Evolutionary conservation across 2,888 invertebrate species (phyloP).

Genomic region (Cataglyphis livida): DNA sequence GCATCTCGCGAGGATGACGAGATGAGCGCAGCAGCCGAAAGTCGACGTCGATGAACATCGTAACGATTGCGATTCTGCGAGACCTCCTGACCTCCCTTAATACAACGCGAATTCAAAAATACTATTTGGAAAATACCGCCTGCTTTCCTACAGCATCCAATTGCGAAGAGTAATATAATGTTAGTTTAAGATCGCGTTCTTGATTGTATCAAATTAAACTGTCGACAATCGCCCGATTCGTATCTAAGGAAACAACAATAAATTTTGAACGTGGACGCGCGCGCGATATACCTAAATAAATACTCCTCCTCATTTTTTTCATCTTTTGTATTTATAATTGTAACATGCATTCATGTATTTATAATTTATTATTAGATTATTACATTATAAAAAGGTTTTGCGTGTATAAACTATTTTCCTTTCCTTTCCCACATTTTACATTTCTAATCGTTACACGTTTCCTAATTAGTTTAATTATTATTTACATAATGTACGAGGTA

Average conservation of each 20-base stretch:
- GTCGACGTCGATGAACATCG: background rate
- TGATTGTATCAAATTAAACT: background rate
- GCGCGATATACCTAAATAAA: slow-evolving; percentile 41
- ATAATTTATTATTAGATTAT: slow-evolving; percentile 73
- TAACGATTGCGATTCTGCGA: background rate
- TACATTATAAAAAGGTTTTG: slow-evolving; percentile 39
- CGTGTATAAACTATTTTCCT: slow-evolving; percentile 21
- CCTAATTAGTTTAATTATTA: background rate
- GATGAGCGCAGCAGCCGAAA: slow-evolving; percentile 62
- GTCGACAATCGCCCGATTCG: background rate
- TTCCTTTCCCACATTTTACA: background rate
- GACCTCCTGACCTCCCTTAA: background rate
- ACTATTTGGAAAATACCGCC: background rate
- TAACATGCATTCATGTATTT: slow-evolving; percentile 71
- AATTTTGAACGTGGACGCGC: slow-evolving; percentile 25
- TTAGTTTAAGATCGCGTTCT: background rate
- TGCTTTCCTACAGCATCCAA: background rate
- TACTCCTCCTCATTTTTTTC: slow-evolving; percentile 61
- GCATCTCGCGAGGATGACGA: slow-evolving; percentile 62
- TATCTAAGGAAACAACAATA: slow-evolving; percentile 39
- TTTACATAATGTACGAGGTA: background rate
- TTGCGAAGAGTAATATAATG: background rate
- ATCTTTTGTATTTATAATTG: slow-evolving; percentile 71
- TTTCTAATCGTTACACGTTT: background rate
- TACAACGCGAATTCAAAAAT: background rate